Base-by-base conservation (phyloP, 2,797 vertebrate genomes). In the Melanotaenia maccullochi region DNA sequence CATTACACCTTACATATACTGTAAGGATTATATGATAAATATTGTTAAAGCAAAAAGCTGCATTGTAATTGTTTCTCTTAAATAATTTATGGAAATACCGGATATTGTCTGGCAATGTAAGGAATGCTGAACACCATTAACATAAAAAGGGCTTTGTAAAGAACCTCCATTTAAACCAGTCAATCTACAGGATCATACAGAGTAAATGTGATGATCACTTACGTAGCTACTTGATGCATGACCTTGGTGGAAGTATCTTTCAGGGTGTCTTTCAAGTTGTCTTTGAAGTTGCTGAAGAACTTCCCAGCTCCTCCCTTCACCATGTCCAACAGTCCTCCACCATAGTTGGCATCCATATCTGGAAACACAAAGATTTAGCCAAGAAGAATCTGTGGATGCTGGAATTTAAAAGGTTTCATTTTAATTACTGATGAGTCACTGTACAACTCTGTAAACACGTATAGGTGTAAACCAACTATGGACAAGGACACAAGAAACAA, bases 221-320 rank as follows among this genome's bases (percentile, higher is more conserved):
- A 99, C 98, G 97, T 99, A 93, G 97, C 93, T 42, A 99, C 98
- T 87, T 98, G 98, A 56, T 98, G 96, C 95, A 99, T 98, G 82
- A 99, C 98, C 93, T 99, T 97, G 67, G 96, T 97, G 81, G 98
- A 99, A 0, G 98, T 99, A 88, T 99, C 98, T 76, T 99, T 99
- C 84, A 99, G 93, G 13, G 98, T 99, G 85, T 99, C 98, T 92
- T 99, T 99, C 87, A 99, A 87, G 94, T 99, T 99, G 92, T 99
- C 98, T 88, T 99, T 99, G 60, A 99, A 93, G 90, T 98, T 99
- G 91, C 97, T 99, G 93, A 99, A 99, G 79, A 99, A 97, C 81
- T 98, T 96, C 60, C 98, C 98, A 0, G 98, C 98, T 77, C 98
- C 98, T 82, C 98, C 98, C 86, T 99, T 99, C 70, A 99, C 96